phyloP scores from a whole-genome alignment of 2,888 invertebrate genomes.

The Steinernema scapterisci region DNA sequence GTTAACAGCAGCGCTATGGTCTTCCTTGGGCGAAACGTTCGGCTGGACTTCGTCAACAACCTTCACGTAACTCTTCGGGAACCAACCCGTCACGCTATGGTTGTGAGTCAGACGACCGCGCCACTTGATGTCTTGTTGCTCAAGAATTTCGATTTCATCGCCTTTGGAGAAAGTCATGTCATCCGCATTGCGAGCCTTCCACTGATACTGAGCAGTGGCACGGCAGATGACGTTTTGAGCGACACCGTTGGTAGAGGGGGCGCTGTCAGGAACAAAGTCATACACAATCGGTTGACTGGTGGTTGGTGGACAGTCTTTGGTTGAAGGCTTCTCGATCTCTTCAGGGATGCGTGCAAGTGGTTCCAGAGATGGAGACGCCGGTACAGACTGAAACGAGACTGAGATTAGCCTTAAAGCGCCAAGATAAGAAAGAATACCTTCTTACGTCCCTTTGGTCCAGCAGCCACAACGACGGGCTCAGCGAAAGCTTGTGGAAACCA shows the following conservation, averaged over 20 bases:
- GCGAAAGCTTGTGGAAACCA: constrained; percentile 70
- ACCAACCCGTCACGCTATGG: constrained; percentile 64
- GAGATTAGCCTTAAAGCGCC: background rate
- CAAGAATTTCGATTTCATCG: constrained; percentile 73
- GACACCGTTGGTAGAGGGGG: constrained; percentile 1
- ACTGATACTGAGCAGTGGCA: constrained; percentile 70
- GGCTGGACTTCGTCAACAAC: constrained; percentile 36
- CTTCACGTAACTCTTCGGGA: constrained; percentile 67
- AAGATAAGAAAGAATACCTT: background rate
- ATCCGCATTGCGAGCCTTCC: constrained; percentile 74
- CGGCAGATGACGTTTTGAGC: constrained; percentile 41
- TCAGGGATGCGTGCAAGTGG: constrained; percentile 48
- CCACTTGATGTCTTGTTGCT: constrained; percentile 76
- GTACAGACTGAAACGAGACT: background rate
- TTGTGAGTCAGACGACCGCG: constrained; percentile 72
- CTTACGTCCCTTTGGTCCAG: background rate
- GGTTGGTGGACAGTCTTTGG: background rate
- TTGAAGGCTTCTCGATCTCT: constrained; percentile 32
- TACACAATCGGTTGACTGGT: constrained; percentile 38
- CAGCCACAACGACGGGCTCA: constrained; percentile 58
- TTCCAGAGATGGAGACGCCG: constrained; percentile 48
- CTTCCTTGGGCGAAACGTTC: background rate
- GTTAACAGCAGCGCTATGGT: background rate
- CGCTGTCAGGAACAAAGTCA: constrained; percentile 42
- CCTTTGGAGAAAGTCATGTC: constrained; percentile 75